These are phyloP conservation scores for Labroides dimidiatus DNA, from an alignment of 2,797 vertebrate genomes.

Conservation along the genomic window DNA sequence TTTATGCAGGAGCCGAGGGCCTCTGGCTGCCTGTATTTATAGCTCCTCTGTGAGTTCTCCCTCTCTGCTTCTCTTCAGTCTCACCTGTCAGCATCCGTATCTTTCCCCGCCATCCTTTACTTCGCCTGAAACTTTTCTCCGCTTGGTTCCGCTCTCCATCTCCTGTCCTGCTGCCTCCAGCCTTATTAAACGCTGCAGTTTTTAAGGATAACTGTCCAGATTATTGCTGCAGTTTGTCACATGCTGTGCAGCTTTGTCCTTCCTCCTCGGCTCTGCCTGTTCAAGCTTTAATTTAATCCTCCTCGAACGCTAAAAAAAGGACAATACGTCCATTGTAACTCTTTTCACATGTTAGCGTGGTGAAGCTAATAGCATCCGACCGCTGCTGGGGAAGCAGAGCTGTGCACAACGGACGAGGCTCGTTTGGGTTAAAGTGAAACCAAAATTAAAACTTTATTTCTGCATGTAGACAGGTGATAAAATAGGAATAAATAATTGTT, in stretches of 20 bases:
- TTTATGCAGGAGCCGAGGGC: slow-evolving; percentile 43
- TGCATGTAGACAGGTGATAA: too few species aligned
- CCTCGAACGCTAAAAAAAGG: slow-evolving; percentile 28
- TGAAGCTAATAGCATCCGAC: slow-evolving; percentile 45
- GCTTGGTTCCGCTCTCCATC: slow-evolving; percentile 10
- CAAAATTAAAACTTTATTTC: too few species aligned
- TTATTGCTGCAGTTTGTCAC: slow-evolving; percentile 42
- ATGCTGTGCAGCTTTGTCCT: slow-evolving; percentile 17
- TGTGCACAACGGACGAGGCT: too few species aligned
- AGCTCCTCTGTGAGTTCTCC: slow-evolving; percentile 50
- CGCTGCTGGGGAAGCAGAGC: neutral
- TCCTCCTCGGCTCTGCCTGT: slow-evolving; percentile 14
- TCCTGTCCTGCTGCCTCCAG: neutral
- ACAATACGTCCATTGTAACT: slow-evolving; percentile 16
- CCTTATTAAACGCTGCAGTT: slow-evolving; percentile 38
- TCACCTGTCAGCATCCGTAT: slow-evolving; percentile 66
- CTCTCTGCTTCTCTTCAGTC: slow-evolving; percentile 41
- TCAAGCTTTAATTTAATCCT: slow-evolving; percentile 61
- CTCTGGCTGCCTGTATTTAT: slow-evolving; percentile 58
- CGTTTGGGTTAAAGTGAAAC: too few species aligned
- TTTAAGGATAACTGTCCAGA: slow-evolving; percentile 29
- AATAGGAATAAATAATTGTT: too few species aligned
- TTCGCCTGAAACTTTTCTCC: slow-evolving; percentile 24
- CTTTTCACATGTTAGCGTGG: slow-evolving; percentile 16
- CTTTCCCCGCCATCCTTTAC: slow-evolving; percentile 24